Evolutionary conservation across 2,888 invertebrate genomes (phyloP).

Genomic region (Myopa tessellatipennis): DNA sequence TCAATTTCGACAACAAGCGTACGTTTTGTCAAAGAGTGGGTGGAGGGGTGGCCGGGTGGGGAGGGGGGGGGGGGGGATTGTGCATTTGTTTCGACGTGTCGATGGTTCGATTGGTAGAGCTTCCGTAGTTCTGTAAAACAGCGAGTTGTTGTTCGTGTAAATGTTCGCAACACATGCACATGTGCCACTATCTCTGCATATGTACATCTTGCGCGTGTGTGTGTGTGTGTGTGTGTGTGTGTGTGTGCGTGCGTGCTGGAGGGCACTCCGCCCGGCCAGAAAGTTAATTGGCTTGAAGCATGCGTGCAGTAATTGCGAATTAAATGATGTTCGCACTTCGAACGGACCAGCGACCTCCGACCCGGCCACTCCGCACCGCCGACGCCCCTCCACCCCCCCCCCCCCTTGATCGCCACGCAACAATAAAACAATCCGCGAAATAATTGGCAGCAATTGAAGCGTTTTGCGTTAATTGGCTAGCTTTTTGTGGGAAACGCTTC

Average conservation of each 20-base stretch:
- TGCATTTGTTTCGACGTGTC: not conserved
- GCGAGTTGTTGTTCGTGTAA: not conserved
- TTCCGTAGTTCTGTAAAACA: not conserved
- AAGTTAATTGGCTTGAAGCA: slow-evolving; percentile 29
- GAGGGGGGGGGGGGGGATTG: not conserved
- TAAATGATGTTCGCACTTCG: slow-evolving; percentile 27
- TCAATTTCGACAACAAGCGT: slow-evolving; percentile 14
- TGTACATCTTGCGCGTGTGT: not conserved
- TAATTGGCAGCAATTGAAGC: slow-evolving; percentile 21
- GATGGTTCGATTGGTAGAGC: not conserved
- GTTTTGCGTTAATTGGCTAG: slow-evolving; percentile 12
- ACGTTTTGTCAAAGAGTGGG: too few relatives aligned
- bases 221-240: not conserved
- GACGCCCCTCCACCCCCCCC: not conserved
- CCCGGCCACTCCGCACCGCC: not conserved
- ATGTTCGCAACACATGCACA: not conserved
- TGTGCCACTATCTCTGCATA: too few relatives aligned
- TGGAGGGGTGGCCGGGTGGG: not conserved
- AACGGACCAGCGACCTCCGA: not conserved
- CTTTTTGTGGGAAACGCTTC: slow-evolving; percentile 4
- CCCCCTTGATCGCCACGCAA: not conserved
- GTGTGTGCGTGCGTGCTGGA: not conserved
- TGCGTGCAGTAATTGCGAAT: slow-evolving; percentile 29
- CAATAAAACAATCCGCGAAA: slow-evolving; percentile 6
- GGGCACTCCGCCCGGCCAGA: not conserved